Evolutionary conservation across 2,797 vertebrate species (phyloP).

Genomic region (Sibirionetta formosa): DNA sequence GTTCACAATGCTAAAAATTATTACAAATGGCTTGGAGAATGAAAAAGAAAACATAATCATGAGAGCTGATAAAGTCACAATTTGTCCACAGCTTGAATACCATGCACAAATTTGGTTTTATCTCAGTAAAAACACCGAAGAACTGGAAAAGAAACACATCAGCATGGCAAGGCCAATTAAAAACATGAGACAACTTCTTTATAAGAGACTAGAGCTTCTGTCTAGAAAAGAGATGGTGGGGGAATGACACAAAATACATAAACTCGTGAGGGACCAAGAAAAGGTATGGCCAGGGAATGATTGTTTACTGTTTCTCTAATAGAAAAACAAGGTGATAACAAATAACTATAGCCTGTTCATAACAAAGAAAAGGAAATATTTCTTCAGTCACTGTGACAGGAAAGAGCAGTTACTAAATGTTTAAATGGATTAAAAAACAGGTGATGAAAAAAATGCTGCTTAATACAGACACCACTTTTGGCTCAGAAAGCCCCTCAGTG

Average conservation of each 20-base stretch:
- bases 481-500: not conserved
- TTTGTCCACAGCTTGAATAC: not conserved
- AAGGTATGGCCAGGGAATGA: not conserved
- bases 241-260: not conserved
- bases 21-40: not conserved
- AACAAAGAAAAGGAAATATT: constrained; percentile 21
- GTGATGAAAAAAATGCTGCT: not conserved
- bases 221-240: not conserved
- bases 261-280: not conserved
- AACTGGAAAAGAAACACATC: not conserved
- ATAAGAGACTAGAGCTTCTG: not conserved
- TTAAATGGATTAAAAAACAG: not conserved
- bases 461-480: not conserved
- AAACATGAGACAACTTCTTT: not conserved
- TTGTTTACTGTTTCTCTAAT: not conserved
- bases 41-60: not conserved
- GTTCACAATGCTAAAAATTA: not conserved
- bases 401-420: not conserved
- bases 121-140: not conserved
- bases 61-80: not conserved
- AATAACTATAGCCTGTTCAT: not conserved
- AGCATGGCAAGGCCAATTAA: not conserved
- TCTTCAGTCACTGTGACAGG: not conserved
- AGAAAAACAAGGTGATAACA: not conserved
- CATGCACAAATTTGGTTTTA: not conserved